These are phyloP conservation scores for Drosophila pseudoananassae DNA, from an alignment of 1,140 invertebrate species.

Conservation along the genomic window DNA sequence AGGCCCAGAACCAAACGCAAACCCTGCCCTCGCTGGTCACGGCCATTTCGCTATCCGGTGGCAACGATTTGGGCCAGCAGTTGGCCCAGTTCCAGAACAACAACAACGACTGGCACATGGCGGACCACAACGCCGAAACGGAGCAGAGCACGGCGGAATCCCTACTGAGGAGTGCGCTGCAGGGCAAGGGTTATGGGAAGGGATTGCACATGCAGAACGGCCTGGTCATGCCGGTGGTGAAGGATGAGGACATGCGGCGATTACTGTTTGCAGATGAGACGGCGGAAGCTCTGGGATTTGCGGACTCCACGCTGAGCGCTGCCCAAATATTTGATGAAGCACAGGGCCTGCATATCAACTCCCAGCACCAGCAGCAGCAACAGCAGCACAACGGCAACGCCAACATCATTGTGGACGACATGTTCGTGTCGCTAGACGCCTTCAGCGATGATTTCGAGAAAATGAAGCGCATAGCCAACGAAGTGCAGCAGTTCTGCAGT, in stretches of 20 bases:
- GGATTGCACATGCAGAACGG: conserved; percentile 86
- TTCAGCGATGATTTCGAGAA: conserved; percentile 91
- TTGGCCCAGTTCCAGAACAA: conserved; percentile 88
- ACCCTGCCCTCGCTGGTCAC: conserved; percentile 77
- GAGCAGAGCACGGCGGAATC: conserved; percentile 88
- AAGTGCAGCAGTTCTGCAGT: conserved; percentile 88
- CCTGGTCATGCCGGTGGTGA: conserved; percentile 83
- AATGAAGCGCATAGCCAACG: conserved; percentile 89
- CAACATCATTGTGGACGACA: conserved; percentile 88
- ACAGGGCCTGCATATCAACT: conserved; percentile 46
- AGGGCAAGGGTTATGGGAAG: conserved; percentile 87
- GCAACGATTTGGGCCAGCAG: conserved; percentile 75
- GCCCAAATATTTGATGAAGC: conserved; percentile 82
- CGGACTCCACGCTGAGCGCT: conserved; percentile 73
- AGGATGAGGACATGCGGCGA: conserved; percentile 84
- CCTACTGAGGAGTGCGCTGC: conserved; percentile 91
- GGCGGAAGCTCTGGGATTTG: conserved; percentile 76
- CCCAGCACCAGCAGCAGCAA: conserved; percentile 75
- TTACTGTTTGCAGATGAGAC: conserved; percentile 83
- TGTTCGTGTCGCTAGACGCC: conserved; percentile 88
- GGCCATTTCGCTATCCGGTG: conserved; percentile 85
- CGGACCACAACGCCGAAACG: conserved; percentile 88
- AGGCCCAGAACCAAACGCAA: conserved; percentile 28
- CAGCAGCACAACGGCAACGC: conserved; percentile 53
- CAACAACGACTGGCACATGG: conserved; percentile 92